A percentile compares a stretch with the other conserved stretches of the same genome.
Conservation (phyloP, 53 echinoderm and acorn worm species). For the Glandiceps talaboti region DNA sequence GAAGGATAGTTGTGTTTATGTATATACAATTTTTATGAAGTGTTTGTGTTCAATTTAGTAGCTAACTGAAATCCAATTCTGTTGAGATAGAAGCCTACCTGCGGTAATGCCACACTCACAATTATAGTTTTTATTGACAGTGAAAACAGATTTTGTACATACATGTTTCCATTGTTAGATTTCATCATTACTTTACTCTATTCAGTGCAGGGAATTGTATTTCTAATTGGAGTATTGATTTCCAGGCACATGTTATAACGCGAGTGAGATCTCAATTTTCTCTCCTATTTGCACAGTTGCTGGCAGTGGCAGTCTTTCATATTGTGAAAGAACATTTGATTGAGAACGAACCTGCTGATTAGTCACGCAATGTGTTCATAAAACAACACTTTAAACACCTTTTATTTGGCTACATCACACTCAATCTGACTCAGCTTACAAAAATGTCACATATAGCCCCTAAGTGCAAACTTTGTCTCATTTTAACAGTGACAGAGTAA, state of each 20-base stretch:
- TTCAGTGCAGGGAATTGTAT: conserved; percentile 3
- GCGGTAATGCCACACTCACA: neutral
- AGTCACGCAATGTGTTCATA: neutral
- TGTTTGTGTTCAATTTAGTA: neutral
- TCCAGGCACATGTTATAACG: conserved; percentile 11
- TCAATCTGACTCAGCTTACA: neutral
- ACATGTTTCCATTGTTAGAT: neutral
- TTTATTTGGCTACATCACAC: neutral
- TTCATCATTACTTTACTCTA: neutral
- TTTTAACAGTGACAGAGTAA: neutral
- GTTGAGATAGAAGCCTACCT: neutral
- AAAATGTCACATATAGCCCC: neutral
- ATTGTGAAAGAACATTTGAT: conserved; percentile 14
- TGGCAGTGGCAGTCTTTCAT: neutral
- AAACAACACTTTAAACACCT: neutral
- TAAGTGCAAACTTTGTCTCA: neutral
- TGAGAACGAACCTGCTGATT: neutral
- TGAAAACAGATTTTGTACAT: neutral
- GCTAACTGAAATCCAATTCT: neutral
- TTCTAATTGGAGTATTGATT: conserved; percentile 23
- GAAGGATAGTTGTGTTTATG: neutral
- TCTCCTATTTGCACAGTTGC: conserved; percentile 18
- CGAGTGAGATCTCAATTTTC: conserved; percentile 12
- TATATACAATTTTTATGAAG: neutral
- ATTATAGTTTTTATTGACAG: neutral